These are phyloP conservation scores for Lutjanus campechanus DNA, from an alignment of 2,797 vertebrate genomes.

Conservation along the genomic window DNA sequence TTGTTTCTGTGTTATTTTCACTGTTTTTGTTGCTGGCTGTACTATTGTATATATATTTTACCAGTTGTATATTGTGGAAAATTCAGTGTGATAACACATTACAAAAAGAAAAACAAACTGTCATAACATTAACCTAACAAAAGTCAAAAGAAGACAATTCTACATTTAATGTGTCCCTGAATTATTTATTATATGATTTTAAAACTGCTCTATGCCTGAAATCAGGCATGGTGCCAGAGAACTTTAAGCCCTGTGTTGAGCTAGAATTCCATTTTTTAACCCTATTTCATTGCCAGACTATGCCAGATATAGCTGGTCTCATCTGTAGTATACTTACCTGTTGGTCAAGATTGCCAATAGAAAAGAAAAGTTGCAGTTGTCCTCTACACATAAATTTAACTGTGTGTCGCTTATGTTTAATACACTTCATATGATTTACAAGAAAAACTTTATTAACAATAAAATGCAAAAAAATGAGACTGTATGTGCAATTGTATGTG, in stretches of 20 bases:
- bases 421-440: slow-evolving; percentile 5
- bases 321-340: slow-evolving; percentile 46
- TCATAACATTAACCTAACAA: slow-evolving; percentile 8
- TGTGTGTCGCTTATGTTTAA: not conserved
- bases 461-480: slow-evolving; percentile 1
- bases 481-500: slow-evolving; percentile 8
- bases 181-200: too few relatives aligned
- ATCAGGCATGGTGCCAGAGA: too few relatives aligned
- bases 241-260: not conserved
- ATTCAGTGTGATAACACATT: not conserved
- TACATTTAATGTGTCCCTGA: not conserved
- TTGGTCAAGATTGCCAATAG: slow-evolving; percentile 2
- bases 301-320: not conserved
- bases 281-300: not conserved
- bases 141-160: not conserved
- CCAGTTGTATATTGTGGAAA: not conserved
- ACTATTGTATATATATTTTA: slow-evolving; percentile 1
- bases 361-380: slow-evolving; percentile 6
- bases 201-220: too few relatives aligned
- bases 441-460: not conserved
- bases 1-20: slow-evolving; percentile 6
- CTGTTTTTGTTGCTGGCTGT: slow-evolving; percentile 9
- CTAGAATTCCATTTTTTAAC: not conserved
- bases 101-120: not conserved
- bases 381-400: slow-evolving; percentile 3